phyloP scores from a whole-genome alignment of 2,113 vertebrate species.

The Anser cygnoides region DNA sequence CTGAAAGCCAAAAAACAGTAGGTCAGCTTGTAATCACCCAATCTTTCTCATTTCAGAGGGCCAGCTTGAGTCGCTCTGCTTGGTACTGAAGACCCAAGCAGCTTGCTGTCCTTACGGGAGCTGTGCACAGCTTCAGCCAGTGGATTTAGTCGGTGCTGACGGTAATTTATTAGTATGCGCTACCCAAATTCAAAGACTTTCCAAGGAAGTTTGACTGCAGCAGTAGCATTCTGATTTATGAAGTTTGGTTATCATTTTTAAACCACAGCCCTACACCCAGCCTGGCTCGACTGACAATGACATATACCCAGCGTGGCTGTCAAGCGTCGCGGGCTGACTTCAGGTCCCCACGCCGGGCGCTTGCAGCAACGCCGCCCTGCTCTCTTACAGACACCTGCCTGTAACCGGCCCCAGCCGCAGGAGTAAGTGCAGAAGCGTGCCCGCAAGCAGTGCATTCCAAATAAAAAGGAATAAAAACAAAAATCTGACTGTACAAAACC shows the following conservation, averaged over 20 bases:
- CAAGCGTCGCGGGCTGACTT: not conserved
- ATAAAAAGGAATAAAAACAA: not conserved
- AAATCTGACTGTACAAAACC: not conserved
- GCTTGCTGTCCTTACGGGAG: not conserved
- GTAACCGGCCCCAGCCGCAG: not conserved
- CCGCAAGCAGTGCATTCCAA: not conserved
- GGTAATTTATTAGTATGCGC: conserved; percentile 56
- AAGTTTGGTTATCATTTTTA: conserved; percentile 62
- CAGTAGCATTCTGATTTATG: conserved; percentile 62
- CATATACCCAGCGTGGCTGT: not conserved
- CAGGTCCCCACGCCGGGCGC: rapidly evolving
- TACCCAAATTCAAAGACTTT: conserved; percentile 71
- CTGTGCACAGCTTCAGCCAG: not conserved
- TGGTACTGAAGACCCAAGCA: not conserved
- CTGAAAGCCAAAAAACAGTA: conserved; percentile 29
- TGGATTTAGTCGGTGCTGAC: not conserved
- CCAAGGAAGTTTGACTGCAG: conserved; percentile 67
- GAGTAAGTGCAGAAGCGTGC: not conserved
- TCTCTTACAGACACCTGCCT: not conserved
- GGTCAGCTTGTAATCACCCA: not conserved
- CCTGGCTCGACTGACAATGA: conserved; percentile 52
- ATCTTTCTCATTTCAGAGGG: not conserved
- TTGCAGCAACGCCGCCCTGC: not conserved
- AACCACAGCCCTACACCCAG: conserved; percentile 14
- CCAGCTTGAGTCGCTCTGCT: not conserved